These are phyloP conservation scores for Trichogramma pretiosum DNA, from an alignment of 1,140 invertebrate genomes.

Conservation along the genomic window DNA sequence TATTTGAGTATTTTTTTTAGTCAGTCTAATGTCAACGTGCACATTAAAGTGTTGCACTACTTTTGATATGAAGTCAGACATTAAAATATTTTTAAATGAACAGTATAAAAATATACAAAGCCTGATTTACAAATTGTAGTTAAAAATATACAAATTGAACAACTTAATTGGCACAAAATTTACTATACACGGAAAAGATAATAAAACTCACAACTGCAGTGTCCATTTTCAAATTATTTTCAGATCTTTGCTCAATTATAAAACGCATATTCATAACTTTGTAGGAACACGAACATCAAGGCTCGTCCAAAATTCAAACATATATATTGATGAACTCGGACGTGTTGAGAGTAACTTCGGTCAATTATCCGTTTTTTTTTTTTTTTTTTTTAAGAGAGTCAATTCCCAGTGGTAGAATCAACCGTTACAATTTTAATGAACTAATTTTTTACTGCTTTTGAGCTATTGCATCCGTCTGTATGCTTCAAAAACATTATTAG, in stretches of 20 bases:
- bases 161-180: constrained; percentile 25
- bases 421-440: too few species aligned
- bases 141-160: constrained; percentile 13
- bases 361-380: constrained; percentile 5
- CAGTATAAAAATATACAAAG: constrained; percentile 3
- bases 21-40: constrained; percentile 2
- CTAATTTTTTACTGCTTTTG: too few species aligned
- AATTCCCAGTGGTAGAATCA: too few species aligned
- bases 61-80: constrained; percentile 12
- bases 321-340: constrained; percentile 19
- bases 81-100: constrained; percentile 13
- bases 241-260: constrained; percentile 13
- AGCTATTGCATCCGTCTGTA: constrained; percentile 11
- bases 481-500: constrained; percentile 9
- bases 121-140: constrained; percentile 9
- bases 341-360: constrained; percentile 21
- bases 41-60: not conserved
- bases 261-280: constrained; percentile 19
- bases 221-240: constrained; percentile 11
- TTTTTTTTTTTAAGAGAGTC: constrained; percentile 1
- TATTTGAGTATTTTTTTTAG: constrained; percentile 2
- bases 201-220: too few species aligned
- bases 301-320: constrained; percentile 24
- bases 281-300: constrained; percentile 27
- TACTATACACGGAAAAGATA: constrained; percentile 8